Conservation (phyloP, 2,888 invertebrate genomes). For the Yponomeuta sedellus region DNA sequence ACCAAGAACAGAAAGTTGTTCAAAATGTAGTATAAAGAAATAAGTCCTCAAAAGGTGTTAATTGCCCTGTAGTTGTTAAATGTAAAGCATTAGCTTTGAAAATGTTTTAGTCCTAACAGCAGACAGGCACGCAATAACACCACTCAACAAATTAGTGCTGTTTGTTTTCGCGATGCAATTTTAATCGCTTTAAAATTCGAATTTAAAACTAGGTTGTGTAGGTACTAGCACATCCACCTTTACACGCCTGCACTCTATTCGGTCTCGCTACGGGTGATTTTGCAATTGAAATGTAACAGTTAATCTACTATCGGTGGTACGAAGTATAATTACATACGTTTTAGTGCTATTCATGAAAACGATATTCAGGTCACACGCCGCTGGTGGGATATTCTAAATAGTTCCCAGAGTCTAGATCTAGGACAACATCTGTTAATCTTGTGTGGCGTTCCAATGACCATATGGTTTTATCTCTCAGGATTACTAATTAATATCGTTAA, state of each 20-base stretch:
- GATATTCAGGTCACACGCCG: constrained; percentile 2
- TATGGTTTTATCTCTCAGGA: not conserved
- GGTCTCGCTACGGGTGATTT: no score
- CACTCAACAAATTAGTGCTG: not conserved
- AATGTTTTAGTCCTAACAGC: not conserved
- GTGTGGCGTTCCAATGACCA: not conserved
- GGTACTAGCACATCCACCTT: no score
- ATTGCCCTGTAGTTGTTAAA: not conserved
- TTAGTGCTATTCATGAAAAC: not conserved
- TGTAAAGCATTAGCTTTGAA: not conserved
- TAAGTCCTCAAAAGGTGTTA: not conserved
- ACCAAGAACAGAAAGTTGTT: no score
- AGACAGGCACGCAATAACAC: not conserved
- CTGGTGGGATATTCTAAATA: not conserved
- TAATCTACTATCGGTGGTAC: no score
- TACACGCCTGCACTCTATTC: no score
- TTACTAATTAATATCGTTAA: not conserved
- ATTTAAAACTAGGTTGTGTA: not conserved
- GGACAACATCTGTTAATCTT: not conserved
- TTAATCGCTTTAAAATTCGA: not conserved
- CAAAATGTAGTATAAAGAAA: no score
- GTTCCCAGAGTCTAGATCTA: not conserved
- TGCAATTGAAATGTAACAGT: no score
- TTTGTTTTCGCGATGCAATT: not conserved
- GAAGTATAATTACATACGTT: not conserved